Conservation (phyloP, 2,797 vertebrate genomes). For the Ispidina picta region DNA sequence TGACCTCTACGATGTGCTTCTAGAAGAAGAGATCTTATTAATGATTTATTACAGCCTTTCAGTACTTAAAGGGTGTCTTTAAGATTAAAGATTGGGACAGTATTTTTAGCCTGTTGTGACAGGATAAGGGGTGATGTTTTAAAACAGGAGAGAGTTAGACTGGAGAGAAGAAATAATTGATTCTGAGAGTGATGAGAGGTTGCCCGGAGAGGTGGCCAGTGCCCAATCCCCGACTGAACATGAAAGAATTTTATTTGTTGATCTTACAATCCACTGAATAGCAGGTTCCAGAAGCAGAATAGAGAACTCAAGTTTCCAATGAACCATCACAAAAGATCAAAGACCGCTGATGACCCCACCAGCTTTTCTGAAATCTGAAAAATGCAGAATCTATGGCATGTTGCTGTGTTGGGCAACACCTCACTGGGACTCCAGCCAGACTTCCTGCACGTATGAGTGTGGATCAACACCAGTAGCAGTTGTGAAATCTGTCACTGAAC, state of each 20-base stretch:
- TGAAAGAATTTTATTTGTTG: background rate
- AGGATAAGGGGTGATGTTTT: background rate
- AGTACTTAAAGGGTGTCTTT: background rate
- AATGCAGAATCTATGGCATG: background rate
- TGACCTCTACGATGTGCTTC: background rate
- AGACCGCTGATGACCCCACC: background rate
- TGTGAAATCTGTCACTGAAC: background rate
- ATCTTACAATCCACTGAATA: background rate
- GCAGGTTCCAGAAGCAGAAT: background rate
- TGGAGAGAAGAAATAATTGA: background rate
- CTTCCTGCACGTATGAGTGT: rapidly evolving
- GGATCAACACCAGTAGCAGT: background rate
- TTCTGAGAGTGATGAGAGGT: background rate
- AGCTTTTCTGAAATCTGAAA: background rate
- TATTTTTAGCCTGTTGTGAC: background rate
- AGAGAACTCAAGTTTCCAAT: background rate
- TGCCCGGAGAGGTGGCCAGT: background rate
- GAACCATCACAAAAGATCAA: background rate
- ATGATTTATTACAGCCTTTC: background rate
- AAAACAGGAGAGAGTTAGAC: background rate
- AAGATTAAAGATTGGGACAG: background rate
- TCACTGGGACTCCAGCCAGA: background rate
- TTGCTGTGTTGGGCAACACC: background rate
- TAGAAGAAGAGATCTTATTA: background rate
- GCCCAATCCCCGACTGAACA: background rate